A percentile compares a stretch with the other conserved stretches of the same genome.
Conservation (phyloP, 2,797 vertebrate genomes). For the Acanthurus tractus region DNA sequence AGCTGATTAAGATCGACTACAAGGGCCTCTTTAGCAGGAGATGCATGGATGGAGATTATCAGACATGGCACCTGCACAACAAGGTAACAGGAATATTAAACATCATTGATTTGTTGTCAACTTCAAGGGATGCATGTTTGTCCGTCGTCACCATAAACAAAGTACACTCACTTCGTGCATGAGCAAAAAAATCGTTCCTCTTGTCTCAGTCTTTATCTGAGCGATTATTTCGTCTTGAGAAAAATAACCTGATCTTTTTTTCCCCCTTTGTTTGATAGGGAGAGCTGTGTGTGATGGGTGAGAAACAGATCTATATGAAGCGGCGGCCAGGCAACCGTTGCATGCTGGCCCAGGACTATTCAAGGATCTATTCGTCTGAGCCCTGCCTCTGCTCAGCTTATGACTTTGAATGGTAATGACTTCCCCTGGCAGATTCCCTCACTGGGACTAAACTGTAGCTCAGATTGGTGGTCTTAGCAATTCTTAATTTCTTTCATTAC, state of each 20-base stretch:
- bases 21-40: constrained; percentile 90
- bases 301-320: constrained; percentile 96
- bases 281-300: constrained; percentile 96
- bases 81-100: constrained; percentile 87
- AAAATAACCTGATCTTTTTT: not conserved
- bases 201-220: not conserved
- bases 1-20: constrained; percentile 97
- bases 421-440: constrained; percentile 36
- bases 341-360: constrained; percentile 90
- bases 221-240: not conserved
- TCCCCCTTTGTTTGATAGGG: constrained; percentile 81
- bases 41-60: constrained; percentile 94
- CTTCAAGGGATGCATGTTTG: constrained; percentile 23
- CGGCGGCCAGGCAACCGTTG: constrained; percentile 93
- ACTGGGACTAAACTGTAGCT: constrained; percentile 26
- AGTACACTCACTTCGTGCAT: not conserved
- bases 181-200: not conserved
- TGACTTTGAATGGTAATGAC: constrained; percentile 95
- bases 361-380: constrained; percentile 91
- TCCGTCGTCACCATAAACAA: constrained; percentile 38
- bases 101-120: constrained; percentile 50
- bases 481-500: constrained; percentile 42
- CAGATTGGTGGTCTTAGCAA: constrained; percentile 29
- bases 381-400: constrained; percentile 91
- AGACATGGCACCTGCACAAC: constrained; percentile 94